Evolutionary conservation across 2,797 vertebrate genomes (phyloP), one percentile per base, ranked within the genome.

Genomic region (Perdix hodgsoniae): DNA sequence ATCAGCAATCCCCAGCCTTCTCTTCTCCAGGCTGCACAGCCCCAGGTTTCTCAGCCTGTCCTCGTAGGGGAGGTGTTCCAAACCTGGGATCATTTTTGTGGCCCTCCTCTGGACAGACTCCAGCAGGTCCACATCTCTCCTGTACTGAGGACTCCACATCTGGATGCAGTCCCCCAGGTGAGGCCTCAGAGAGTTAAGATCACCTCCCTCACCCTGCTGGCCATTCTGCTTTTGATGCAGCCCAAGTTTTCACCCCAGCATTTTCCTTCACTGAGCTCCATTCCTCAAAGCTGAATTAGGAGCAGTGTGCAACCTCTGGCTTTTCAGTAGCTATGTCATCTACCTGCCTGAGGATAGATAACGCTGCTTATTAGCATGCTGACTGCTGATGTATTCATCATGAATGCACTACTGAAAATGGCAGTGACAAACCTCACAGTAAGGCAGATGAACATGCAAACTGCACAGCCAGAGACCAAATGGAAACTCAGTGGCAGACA

Each of bases 261-360:
- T 78, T 82, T 88, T 79, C 57, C 54, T 42, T 61, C 45, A 8
- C 2, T 4, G 14, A 73, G 24, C 50, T 85, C 61, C 21, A 83
- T 50, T 78, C 69, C 71, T 45, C 37, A 80, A 49, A 66, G 71
- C 35, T 49, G 45, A 37, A 73, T 70, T n/a, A 78, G 31, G 61
- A 50, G 60, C 71, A 71, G 16, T 1, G 5, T 66, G 52, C 27
- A 82, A 26, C 45, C 83, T 37, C 67, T 77, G 74, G 39, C 72
- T 83, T 86, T 84, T 79, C 83, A 94, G 70, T 77, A 94, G 86
- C 81, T 91, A 65, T 60, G 72, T 39, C 65, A 63, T 85, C 91
- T 80, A 80, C 72, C 81, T 54, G 77, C 86, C 90, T 70, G 61
- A 79, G 71, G 49, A 50, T 49, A 52, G 81, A 54, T 94, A 93